These are phyloP conservation scores for Andrena flavipes DNA, from an alignment of 2,888 invertebrate species.

Conservation along the genomic window DNA sequence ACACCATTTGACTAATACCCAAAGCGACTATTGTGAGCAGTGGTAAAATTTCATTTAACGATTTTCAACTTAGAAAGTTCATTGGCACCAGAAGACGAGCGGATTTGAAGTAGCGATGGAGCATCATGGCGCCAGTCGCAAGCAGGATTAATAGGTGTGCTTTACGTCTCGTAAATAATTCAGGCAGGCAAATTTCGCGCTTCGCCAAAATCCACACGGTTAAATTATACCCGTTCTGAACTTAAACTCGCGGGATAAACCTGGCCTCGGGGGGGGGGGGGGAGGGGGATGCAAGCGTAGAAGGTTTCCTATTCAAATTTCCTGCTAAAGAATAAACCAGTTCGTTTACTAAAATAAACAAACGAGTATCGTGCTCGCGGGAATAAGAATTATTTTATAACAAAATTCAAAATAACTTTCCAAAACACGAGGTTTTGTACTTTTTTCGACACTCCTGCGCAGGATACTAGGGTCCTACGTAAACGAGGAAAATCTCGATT, in stretches of 20 bases:
- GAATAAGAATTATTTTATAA: no score
- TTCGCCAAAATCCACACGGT: conserved; percentile 40
- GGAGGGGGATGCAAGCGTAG: not conserved
- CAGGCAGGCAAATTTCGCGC: conserved; percentile 5
- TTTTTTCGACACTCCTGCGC: no score
- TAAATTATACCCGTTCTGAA: conserved; percentile 32
- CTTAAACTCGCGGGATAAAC: conserved; percentile 28
- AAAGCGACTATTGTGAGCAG: no score
- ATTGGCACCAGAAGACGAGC: conserved; percentile 20
- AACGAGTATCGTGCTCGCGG: not conserved
- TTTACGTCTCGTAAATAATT: conserved; percentile 22
- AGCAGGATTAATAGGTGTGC: conserved; percentile 21
- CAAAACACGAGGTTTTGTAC: no score
- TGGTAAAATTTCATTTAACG: no score
- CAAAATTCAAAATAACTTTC: no score
- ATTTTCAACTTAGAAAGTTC: not conserved
- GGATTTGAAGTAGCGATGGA: conserved; percentile 2
- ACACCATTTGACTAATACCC: no score
- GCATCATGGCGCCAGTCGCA: conserved; percentile 12
- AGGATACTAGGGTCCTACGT: not conserved
- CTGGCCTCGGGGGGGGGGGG: not conserved
- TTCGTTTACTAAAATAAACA: no score
- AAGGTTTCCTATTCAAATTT: not conserved
- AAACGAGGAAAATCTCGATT: conserved; percentile 3
- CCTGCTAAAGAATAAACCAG: not conserved